Percentiles rank a stretch among this genome's conserved stretches.
These are phyloP conservation scores for Pyrgilauda ruficollis DNA, from an alignment of 2,113 vertebrate genomes.

Conservation along the genomic window DNA sequence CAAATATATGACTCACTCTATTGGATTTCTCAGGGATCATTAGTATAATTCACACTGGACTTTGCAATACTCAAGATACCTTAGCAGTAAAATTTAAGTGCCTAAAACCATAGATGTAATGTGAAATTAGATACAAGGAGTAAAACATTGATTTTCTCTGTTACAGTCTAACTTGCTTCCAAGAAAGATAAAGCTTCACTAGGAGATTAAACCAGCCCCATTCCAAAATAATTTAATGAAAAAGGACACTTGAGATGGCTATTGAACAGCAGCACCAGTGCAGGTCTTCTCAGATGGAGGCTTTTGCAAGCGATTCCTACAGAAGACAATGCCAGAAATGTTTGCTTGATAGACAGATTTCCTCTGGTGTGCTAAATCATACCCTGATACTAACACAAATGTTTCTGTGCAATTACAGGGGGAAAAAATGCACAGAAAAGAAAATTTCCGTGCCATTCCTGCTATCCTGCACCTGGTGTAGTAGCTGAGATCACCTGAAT, in stretches of 20 bases:
- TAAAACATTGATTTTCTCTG: conserved; percentile 28
- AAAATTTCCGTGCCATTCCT: not conserved
- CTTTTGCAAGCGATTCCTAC: not conserved
- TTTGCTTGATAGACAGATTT: not conserved
- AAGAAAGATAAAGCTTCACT: conserved; percentile 20
- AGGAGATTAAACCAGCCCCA: not conserved
- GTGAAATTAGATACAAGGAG: conserved; percentile 36
- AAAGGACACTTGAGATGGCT: not conserved
- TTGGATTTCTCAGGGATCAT: conserved; percentile 2
- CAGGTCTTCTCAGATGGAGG: not conserved
- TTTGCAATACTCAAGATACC: not conserved
- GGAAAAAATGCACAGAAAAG: not conserved
- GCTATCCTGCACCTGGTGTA: not conserved
- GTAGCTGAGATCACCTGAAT: not conserved
- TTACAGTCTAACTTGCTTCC: conserved; percentile 27
- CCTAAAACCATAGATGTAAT: conserved; percentile 22
- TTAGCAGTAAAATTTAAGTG: conserved; percentile 29
- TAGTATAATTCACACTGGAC: not conserved
- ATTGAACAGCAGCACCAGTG: not conserved
- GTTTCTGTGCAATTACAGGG: not conserved
- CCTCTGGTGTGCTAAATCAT: not conserved
- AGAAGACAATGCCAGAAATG: not conserved
- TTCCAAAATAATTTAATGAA: conserved; percentile 32
- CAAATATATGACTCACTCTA: not conserved
- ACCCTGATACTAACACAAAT: not conserved